Evolutionary conservation across 2,797 vertebrate genomes (phyloP).

Genomic region (Falco cherrug): DNA sequence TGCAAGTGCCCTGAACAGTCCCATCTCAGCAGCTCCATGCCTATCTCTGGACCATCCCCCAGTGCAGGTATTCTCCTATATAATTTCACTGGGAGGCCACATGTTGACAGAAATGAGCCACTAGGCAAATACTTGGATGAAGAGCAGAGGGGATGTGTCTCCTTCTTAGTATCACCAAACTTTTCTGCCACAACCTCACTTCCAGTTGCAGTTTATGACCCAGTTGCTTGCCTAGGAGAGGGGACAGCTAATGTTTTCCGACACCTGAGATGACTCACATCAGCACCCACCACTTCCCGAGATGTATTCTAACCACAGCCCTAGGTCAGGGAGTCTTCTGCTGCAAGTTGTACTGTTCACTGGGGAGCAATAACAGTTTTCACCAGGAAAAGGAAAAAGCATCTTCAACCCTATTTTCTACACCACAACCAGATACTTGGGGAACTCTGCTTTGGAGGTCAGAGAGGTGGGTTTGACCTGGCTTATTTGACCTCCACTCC

Average conservation of each 20-base stretch:
- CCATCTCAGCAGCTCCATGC: neutral
- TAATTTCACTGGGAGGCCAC: neutral
- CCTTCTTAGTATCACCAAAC: neutral
- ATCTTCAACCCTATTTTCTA: neutral
- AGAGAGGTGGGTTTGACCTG: neutral
- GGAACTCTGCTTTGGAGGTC: neutral
- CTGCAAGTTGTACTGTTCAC: neutral
- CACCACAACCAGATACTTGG: neutral
- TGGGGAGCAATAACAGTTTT: neutral
- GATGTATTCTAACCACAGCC: neutral
- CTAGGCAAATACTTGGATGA: neutral
- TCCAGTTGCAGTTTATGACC: neutral
- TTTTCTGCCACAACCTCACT: neutral
- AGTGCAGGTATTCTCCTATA: neutral
- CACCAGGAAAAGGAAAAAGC: neutral
- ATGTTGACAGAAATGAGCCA: neutral
- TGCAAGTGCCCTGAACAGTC: neutral
- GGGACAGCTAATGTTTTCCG: neutral
- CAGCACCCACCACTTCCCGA: neutral
- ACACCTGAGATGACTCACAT: neutral
- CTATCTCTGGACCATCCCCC: neutral
- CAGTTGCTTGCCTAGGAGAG: neutral
- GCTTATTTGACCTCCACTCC: neutral
- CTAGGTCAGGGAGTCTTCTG: neutral
- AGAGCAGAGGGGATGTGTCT: neutral